Base-by-base conservation (phyloP, 1,140 invertebrate species). In the Heliothis subflexa region DNA sequence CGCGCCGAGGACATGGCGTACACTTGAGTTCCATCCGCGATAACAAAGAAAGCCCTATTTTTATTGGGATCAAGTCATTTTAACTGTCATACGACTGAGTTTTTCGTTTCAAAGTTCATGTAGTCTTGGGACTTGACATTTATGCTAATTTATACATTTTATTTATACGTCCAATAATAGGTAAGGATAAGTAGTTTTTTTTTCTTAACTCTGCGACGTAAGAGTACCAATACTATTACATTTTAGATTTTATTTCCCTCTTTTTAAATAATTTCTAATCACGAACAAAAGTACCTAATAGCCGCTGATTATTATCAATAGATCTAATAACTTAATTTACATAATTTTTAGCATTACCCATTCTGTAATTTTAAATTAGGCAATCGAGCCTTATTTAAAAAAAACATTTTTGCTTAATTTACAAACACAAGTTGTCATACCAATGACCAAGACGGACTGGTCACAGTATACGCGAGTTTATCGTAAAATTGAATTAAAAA, bases 401-500 rank as follows among this genome's bases (percentile, higher is more conserved):
- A 9, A 40, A 40, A 40, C 33, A 40, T 40, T 40, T 40, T 33
- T 40, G 0, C 33, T 28, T 62, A 21, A 28, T 28, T 70, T 54
- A 33, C 0, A 14, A n/a, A 21, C 47, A 49, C 59, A 13, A 64
- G 14, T 14, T 75, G 59, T 62, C 73, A 64, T 18, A 0, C 12
- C 45, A 79, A 5, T 62, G 62, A 81, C 79, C 82, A 85, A 90
- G 79, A 83, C 40, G 11, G 50, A 78, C 80, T 78, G 61, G 78
- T 85, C 84, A 79, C 70, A 80, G 85, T 85, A 81, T 78, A 90
- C 79, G 82, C 81, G 68, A 85, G 87, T 81, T 92, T 93, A 93
- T 92, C 88, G 85, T 91, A 89, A 93, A 94, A 94, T 90, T 89
- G 91, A 93, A 94, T 91, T 92, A 89, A 94, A 94, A 94, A 94